Percentiles rank a stretch among this genome's conserved stretches.
Conservation (phyloP, 2,113 vertebrate species). For the Python bivittatus region DNA sequence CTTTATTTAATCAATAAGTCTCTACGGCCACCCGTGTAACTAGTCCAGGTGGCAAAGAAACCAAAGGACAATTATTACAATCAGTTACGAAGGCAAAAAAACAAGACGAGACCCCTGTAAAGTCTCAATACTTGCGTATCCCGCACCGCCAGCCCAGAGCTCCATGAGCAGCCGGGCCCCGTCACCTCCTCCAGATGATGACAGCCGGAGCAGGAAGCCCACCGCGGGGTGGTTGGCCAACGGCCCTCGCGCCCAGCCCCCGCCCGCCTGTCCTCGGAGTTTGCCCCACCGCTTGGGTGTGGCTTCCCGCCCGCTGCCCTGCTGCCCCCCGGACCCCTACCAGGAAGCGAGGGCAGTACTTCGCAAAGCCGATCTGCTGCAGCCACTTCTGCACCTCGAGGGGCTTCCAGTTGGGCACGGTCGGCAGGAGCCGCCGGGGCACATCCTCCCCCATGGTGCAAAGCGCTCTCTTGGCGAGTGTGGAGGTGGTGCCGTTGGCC, state of each 20-base stretch:
- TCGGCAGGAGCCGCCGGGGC: conserved; percentile 84
- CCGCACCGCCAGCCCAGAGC: neutral
- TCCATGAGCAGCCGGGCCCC: neutral
- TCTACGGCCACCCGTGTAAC: neutral
- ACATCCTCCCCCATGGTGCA: conserved; percentile 88
- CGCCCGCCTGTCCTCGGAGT: neutral
- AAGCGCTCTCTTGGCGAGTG: conserved; percentile 88
- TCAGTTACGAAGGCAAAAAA: neutral
- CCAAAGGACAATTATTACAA: neutral
- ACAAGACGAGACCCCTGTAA: neutral
- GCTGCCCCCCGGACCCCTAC: conserved; percentile 62
- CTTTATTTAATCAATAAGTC: neutral
- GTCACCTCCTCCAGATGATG: rapidly evolving
- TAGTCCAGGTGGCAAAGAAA: neutral
- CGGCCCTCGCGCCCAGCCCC: neutral
- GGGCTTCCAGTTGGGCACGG: conserved; percentile 93
- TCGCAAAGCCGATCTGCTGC: conserved; percentile 91
- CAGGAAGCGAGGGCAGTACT: conserved; percentile 85
- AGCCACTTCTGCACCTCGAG: conserved; percentile 93
- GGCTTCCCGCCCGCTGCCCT: neutral
- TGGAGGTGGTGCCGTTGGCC: conserved; percentile 84
- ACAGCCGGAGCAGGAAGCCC: neutral
- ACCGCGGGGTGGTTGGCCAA: neutral
- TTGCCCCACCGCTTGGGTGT: neutral
- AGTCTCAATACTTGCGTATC: neutral